Base-by-base conservation (phyloP, 92 coral and sea anemone genomes). In the Metridium senile region DNA sequence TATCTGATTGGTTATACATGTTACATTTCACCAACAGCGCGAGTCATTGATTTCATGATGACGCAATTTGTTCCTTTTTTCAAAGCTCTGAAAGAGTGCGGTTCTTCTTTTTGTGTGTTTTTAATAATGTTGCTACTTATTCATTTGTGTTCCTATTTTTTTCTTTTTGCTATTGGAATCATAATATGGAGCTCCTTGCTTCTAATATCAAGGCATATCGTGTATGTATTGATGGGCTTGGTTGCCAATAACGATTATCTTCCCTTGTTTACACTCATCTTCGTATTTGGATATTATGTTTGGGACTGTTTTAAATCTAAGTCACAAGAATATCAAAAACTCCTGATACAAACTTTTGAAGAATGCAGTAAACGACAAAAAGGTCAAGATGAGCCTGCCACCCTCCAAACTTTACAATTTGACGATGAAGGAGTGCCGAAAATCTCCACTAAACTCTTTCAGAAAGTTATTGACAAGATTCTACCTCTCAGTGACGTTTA, bases 161-260 rank as follows among this genome's bases (percentile, higher is more conserved):
- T 39, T 6, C 49, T 0, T 2, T 10, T 33, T 6, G 13, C 0
- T 62, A 26, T 23, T 20, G 68, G 25, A 13, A 6, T 13, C 2
- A 62, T 76, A 19, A 21, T 76, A 19, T 1, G 9, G 17, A 63
- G 27, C 10, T 64, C 81, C 23, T 32, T 64, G 62, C 11, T 62
- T 27, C 47, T 76, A 22, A 33, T 47, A 3, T 20, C 81, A 76
- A 64, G 33, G 21, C 29, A 62, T 11, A 64, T 76, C 17, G 62
- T 25, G 49, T 76, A 76, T 19, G 26, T 51, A 26, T 65, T 17
- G 34, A 76, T 76, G 81, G 81, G 81, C 8, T 20, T 76, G 26
- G 49, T 47, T 22, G 54, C 68, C n/a, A 76, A 69, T 33, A 66
- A 43, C 13, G 81, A 76, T 25, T 11, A 76, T 26, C 34, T 26